phyloP scores from a whole-genome alignment of 2,888 invertebrate species.

The Pandemis corylana region DNA sequence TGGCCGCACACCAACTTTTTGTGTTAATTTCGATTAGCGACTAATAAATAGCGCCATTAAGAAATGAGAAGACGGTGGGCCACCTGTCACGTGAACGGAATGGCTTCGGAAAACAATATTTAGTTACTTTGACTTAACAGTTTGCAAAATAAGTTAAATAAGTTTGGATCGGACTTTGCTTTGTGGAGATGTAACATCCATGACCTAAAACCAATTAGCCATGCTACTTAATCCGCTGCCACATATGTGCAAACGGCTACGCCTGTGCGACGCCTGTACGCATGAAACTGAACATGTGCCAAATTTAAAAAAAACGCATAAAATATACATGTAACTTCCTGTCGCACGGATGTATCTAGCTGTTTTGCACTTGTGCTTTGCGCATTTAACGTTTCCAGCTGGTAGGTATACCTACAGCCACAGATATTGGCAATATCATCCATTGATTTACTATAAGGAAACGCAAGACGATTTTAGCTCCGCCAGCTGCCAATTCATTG shows the following conservation, averaged over 20 bases:
- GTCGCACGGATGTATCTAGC: not conserved
- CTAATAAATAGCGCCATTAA: not conserved
- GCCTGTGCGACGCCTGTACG: no score
- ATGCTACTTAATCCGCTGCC: no score
- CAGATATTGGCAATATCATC: conserved; percentile 25
- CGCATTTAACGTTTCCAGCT: not conserved
- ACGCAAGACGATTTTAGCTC: conserved; percentile 25
- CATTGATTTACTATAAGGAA: conserved; percentile 34
- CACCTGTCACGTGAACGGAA: not conserved
- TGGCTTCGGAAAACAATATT: not conserved
- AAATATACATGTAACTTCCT: no score
- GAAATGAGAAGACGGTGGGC: not conserved
- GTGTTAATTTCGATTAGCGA: not conserved
- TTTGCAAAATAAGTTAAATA: no score
- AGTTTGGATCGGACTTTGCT: no score
- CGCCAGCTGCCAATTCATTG: conserved; percentile 32
- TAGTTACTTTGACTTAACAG: no score
- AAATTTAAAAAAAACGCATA: no score
- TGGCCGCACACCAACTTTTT: conserved; percentile 6
- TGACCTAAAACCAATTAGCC: no score
- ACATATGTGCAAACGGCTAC: no score
- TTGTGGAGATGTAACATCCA: no score
- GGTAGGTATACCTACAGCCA: not conserved
- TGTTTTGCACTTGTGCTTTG: no score
- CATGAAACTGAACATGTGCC: no score